phyloP scores from a whole-genome alignment of 30 jellyfish, hydroid and myxozoan genomes.

The Turritopsis rubra region DNA sequence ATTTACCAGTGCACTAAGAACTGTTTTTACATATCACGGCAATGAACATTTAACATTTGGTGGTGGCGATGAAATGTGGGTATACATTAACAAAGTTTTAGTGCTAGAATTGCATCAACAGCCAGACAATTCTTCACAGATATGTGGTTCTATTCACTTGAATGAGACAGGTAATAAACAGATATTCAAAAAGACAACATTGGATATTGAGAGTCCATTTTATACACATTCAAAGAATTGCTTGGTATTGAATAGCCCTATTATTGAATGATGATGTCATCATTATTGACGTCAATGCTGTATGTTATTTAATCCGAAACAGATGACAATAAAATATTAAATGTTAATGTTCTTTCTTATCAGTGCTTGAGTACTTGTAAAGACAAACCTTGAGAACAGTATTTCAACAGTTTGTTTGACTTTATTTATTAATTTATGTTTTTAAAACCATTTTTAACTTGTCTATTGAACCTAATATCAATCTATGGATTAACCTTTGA shows the following conservation, averaged over 20 bases:
- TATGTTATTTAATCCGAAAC: not conserved
- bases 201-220: no score
- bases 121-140: constrained; percentile 49
- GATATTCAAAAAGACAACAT: no score
- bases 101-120: constrained; percentile 8
- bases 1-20: constrained; percentile 55
- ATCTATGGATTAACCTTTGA: no score
- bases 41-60: constrained; percentile 52
- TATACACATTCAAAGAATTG: no score
- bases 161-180: not conserved
- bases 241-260: no score
- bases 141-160: constrained; percentile 47
- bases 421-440: no score
- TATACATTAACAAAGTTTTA: constrained; percentile 41
- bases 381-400: not conserved
- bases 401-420: no score
- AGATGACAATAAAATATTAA: not conserved
- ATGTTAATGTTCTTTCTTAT: no score
- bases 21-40: constrained; percentile 65
- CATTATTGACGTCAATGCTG: not conserved
- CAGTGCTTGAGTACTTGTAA: not conserved
- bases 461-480: not conserved
- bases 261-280: no score
- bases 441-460: no score
- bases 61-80: constrained; percentile 78